Evolutionary conservation across 2,113 vertebrate genomes (phyloP).

Genomic region (Neotoma lepida): DNA sequence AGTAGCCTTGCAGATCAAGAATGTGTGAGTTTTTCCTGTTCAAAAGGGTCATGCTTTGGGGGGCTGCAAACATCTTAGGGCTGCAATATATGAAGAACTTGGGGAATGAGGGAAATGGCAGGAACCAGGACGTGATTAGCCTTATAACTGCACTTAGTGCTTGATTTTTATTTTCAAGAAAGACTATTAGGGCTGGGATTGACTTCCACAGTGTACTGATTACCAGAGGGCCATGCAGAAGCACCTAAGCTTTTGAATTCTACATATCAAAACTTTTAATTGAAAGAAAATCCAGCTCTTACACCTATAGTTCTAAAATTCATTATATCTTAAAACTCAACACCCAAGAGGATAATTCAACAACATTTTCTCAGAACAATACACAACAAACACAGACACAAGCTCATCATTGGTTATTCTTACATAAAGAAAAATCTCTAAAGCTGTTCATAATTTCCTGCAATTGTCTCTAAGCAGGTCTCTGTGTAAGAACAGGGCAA

Average conservation of each 20-base stretch:
- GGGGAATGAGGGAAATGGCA: background rate
- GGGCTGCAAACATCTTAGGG: background rate
- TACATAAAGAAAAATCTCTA: background rate
- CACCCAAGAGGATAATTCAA: background rate
- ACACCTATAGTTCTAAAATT: background rate
- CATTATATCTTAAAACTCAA: background rate
- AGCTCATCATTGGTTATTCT: background rate
- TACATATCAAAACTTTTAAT: constrained; percentile 1
- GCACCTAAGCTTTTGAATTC: background rate
- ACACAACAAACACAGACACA: background rate
- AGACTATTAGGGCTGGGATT: background rate
- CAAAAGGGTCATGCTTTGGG: background rate
- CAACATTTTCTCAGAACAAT: background rate
- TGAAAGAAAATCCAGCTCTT: background rate
- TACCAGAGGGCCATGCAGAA: background rate
- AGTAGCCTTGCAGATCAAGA: background rate
- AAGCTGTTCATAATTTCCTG: background rate
- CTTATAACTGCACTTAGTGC: background rate
- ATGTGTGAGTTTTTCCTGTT: background rate
- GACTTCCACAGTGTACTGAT: background rate
- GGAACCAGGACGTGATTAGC: background rate
- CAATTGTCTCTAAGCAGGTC: background rate
- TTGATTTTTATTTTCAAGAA: background rate
- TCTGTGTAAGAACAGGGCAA: background rate
- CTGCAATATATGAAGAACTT: background rate